Base-by-base conservation (phyloP, 2,888 invertebrate genomes). In the Drosophila nr. medialis region DNA sequence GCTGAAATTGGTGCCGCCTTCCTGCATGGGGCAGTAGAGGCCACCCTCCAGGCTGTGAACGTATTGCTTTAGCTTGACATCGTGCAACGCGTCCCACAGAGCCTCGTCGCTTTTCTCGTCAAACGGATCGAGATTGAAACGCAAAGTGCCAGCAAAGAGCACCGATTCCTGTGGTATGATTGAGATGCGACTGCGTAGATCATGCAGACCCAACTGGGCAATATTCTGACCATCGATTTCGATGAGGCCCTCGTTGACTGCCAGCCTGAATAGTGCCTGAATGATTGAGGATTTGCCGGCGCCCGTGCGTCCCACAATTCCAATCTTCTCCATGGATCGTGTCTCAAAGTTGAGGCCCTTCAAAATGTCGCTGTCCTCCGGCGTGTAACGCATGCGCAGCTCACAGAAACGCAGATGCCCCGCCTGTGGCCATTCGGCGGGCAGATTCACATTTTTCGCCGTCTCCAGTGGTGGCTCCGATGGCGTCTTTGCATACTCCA, bases 161-260 rank as follows among this genome's bases (percentile, higher is more conserved):
- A 97, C 95, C 0, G 98, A 98, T 88, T 98, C 97, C 94, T 98
- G 98, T 0, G 98, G 98, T 87, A 98, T 98, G 71, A 98, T 98
- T 0, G 98, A 96, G 66, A 99, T 96, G 86, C 96, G 96, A 64
- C 95, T 95, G 54, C 98, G 94, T n/a, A 99, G 93, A 84, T 97
- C 96, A 92, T 96, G 94, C 6, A 98, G 94, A 1, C 96, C 96
- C 59, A 98, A 94, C 6, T 93, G 93, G 42, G 94, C 94, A 0
- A 95, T 96, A 65, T 96, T 94, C 0, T 96, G 92, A 18, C 95
- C 95, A 90, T 98, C 98, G 70, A 98, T 96, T 72, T 93, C 91
- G 29, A 98, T 95, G n/a, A 93, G 91, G 0, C 98, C 98, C 48
- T 96, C 95, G 32, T 96, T 95, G 29, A 96, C 95, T 0, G 96